Conservation (phyloP, 2,888 invertebrate genomes). For the Ganaspis brasiliensis region DNA sequence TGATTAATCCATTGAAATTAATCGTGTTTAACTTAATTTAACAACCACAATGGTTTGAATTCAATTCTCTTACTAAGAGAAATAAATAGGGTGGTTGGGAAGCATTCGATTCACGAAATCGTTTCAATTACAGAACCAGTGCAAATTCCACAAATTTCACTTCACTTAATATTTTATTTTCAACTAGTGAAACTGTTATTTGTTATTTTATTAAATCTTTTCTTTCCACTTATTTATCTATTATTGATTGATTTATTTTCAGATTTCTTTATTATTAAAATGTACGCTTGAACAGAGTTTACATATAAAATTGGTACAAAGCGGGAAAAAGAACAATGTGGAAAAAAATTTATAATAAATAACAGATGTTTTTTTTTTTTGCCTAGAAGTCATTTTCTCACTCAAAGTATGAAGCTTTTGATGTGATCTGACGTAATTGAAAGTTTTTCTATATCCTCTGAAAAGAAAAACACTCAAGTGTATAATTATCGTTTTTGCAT, state of each 20-base stretch:
- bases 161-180: too few relatives aligned
- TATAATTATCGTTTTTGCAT: conserved; percentile 18
- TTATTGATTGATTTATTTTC: too few relatives aligned
- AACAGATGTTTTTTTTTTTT: background rate
- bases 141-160: background rate
- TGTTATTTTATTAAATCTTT: too few relatives aligned
- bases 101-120: background rate
- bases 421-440: conserved; percentile 22
- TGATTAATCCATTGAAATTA: too few relatives aligned
- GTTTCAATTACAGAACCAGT: background rate
- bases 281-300: background rate
- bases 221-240: too few relatives aligned
- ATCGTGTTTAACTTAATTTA: too few relatives aligned
- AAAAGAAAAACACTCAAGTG: background rate
- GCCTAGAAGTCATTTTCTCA: background rate
- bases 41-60: too few relatives aligned
- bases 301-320: background rate
- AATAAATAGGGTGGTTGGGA: background rate
- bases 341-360: background rate
- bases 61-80: background rate
- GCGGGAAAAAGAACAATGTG: too few relatives aligned
- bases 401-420: background rate
- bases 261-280: too few relatives aligned
- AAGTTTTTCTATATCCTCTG: background rate
- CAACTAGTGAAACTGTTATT: too few relatives aligned